Evolutionary conservation across 37 sponge, comb jelly and placozoan species (phyloP), one percentile per base, ranked within the genome.

Genomic region (Lycopodina hypogea): DNA sequence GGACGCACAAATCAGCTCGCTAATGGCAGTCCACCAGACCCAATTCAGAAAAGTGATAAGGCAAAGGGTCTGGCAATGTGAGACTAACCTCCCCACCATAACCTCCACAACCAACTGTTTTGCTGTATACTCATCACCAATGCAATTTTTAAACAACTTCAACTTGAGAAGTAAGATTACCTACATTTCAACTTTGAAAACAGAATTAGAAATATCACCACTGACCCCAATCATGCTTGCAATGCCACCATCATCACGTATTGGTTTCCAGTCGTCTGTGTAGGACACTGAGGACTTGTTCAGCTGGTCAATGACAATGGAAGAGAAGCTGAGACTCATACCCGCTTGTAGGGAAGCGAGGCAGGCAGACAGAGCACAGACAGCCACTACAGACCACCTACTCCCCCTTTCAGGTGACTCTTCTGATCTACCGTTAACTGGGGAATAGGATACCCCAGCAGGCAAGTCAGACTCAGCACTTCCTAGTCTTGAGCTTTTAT

Each of bases 361-460:
- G 59, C 84, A 83, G 12, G 76, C 89, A 17, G 74, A 62, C 37
- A 83, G 51, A 22, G 80, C 41, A 78, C 73, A 89, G 29, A 53
- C 4, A 39, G 74, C 60, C 42, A 85, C 74, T 19, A 56, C 64
- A 62, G 50, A 73, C 33, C 78, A 52, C 50, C 86, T 40, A 32
- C 72, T 79, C 29, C 24, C 6, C 26, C 55, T 62, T 7, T 73
- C 45, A 51, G 56, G 4, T 8, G 3, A 21, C 32, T 30, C 68
- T 30, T 24, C 32, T 19, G 21, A 30, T 30, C 68, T 30, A n/a
- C n/a, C n/a, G n/a, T n/a, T n/a, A n/a, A n/a, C n/a, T n/a, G n/a
- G 69, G 28, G 64, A 28, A n/a, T 9, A 28, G 64, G 15, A 22
- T 22, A 62, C 26, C 64, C 8, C 64, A 24, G 64, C 64, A 22